phyloP scores from a whole-genome alignment of 2,797 vertebrate genomes.

The Botia almorhae region DNA sequence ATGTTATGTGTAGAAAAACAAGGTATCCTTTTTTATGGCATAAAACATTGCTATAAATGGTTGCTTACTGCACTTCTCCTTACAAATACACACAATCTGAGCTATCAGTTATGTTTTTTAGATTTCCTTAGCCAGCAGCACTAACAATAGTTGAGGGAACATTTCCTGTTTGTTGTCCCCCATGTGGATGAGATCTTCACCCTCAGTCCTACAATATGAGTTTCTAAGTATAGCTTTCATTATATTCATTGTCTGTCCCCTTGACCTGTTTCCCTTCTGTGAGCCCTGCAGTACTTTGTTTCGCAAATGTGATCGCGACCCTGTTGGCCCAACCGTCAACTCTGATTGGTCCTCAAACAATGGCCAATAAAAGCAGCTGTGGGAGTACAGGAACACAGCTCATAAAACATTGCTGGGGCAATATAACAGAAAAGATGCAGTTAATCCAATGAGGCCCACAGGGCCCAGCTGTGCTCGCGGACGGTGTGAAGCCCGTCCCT shows the following conservation, averaged over 20 bases:
- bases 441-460: constrained; percentile 7
- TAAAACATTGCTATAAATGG: no score
- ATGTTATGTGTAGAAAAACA: not conserved
- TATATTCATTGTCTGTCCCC: not conserved
- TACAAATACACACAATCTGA: no score
- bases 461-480: constrained; percentile 45
- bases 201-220: not conserved
- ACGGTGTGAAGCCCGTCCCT: constrained; percentile 28
- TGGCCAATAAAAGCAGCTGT: constrained; percentile 45
- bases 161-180: constrained; percentile 9
- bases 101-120: no score
- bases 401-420: constrained; percentile 45
- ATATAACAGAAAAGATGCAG: constrained; percentile 43
- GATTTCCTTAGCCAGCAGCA: not conserved
- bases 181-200: not conserved
- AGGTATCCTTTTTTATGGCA: no score
- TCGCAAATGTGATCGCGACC: constrained; percentile 3
- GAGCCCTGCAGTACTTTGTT: constrained; percentile 9
- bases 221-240: not conserved
- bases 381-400: constrained; percentile 31
- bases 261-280: constrained; percentile 1
- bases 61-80: no score
- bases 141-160: not conserved
- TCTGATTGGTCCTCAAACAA: constrained; percentile 48
- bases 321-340: constrained; percentile 27